Percentiles rank a stretch among this genome's conserved stretches.
Conservation (phyloP, 2,797 vertebrate genomes). For the Danio kyathit region DNA sequence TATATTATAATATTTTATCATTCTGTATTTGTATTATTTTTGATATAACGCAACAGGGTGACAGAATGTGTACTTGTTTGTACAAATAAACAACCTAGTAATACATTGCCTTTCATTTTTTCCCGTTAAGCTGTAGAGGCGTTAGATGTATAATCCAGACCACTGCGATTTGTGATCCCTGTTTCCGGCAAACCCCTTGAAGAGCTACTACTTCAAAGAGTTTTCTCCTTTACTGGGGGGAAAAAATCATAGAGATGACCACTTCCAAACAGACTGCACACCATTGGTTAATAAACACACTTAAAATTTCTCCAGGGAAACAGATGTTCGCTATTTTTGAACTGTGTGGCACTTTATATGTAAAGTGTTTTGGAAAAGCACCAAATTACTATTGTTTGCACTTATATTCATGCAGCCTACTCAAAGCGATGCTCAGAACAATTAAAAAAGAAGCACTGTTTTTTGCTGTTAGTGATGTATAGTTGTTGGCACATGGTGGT, state of each 20-base stretch:
- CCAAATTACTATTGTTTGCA: constrained; percentile 38
- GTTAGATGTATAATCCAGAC: not conserved
- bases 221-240: not conserved
- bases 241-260: constrained; percentile 11
- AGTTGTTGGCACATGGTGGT: constrained; percentile 59
- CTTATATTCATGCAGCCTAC: constrained; percentile 23
- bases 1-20: no score
- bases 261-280: not conserved
- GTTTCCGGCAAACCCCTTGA: not conserved
- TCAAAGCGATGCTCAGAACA: constrained; percentile 4
- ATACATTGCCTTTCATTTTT: not conserved
- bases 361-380: constrained; percentile 23
- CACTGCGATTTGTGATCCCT: constrained; percentile 10
- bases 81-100: not conserved
- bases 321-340: constrained; percentile 10
- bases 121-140: not conserved
- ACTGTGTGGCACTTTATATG: constrained; percentile 21
- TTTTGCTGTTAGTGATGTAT: constrained; percentile 22
- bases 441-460: constrained; percentile 26
- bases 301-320: constrained; percentile 28
- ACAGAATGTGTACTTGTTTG: not conserved
- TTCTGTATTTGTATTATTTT: no score
- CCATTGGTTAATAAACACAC: constrained; percentile 9
- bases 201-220: constrained; percentile 12
- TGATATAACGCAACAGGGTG: no score